phyloP scores from a whole-genome alignment of 1,140 invertebrate species.

The Drosophila seguyi region DNA sequence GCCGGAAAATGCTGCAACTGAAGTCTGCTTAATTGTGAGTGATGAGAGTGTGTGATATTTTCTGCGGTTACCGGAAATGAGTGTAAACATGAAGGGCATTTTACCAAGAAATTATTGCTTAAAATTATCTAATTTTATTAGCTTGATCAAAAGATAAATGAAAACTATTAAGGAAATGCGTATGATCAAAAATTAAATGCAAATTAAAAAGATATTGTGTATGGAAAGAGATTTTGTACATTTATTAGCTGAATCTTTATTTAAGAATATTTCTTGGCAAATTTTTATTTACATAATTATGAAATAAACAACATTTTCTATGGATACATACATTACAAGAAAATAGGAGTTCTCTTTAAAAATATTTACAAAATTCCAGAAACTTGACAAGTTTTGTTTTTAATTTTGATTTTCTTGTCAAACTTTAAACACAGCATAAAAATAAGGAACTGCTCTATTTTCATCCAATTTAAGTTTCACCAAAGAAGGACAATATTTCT shows the following conservation, averaged over 20 bases:
- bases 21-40: constrained; percentile 21
- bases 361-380: too few species aligned
- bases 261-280: background rate
- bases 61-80: background rate
- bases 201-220: background rate
- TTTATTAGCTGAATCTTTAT: background rate
- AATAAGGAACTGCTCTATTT: too few species aligned
- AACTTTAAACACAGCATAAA: too few species aligned
- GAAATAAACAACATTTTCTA: background rate
- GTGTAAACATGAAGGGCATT: background rate
- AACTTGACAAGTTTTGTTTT: too few species aligned
- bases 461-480: background rate
- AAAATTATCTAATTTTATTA: background rate
- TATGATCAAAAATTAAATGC: too few species aligned
- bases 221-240: background rate
- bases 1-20: constrained; percentile 32
- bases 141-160: too few species aligned
- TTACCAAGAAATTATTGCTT: background rate
- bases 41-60: constrained; percentile 11
- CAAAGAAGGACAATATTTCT: background rate
- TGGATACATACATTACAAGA: background rate
- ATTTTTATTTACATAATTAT: background rate
- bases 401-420: too few species aligned
- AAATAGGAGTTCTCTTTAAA: too few species aligned
- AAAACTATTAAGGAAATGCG: too few species aligned